phyloP scores from a whole-genome alignment of 1,140 invertebrate genomes.

The Gerris buenoi region DNA sequence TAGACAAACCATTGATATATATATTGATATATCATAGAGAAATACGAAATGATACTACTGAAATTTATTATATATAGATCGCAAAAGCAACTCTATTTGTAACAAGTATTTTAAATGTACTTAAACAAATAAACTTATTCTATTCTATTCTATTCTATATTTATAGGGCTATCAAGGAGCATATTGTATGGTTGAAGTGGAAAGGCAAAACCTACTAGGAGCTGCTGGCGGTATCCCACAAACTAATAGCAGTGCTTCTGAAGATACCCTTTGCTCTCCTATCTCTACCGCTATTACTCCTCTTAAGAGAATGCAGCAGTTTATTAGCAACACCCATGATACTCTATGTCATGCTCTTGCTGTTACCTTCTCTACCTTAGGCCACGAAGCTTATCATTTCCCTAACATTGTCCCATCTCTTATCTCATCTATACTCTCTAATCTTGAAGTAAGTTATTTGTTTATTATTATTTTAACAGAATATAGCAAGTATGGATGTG shows the following conservation, averaged over 20 bases:
- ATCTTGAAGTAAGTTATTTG: slow-evolving; percentile 37
- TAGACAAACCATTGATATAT: too few relatives aligned
- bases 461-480: too few relatives aligned
- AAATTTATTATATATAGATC: too few relatives aligned
- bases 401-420: slow-evolving; percentile 44
- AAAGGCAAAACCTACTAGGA: slow-evolving; percentile 49
- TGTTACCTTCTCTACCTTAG: slow-evolving; percentile 57
- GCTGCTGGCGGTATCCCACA: slow-evolving; percentile 20
- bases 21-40: too few relatives aligned
- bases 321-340: slow-evolving; percentile 51
- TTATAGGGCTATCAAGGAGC: slow-evolving; percentile 45
- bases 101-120: too few relatives aligned
- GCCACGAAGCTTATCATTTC: slow-evolving; percentile 64
- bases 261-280: not conserved
- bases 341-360: slow-evolving; percentile 63
- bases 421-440: slow-evolving; percentile 48
- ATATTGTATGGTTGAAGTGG: slow-evolving; percentile 51
- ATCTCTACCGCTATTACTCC: slow-evolving; percentile 15
- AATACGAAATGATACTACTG: too few relatives aligned
- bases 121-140: too few relatives aligned
- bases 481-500: too few relatives aligned
- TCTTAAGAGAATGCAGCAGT: slow-evolving; percentile 39
- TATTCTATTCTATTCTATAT: slow-evolving; percentile 16
- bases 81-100: too few relatives aligned
- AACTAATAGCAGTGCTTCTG: slow-evolving; percentile 27